Conservation (phyloP, 37 sponge, comb jelly and placozoan species). For the Geodia barretti region DNA sequence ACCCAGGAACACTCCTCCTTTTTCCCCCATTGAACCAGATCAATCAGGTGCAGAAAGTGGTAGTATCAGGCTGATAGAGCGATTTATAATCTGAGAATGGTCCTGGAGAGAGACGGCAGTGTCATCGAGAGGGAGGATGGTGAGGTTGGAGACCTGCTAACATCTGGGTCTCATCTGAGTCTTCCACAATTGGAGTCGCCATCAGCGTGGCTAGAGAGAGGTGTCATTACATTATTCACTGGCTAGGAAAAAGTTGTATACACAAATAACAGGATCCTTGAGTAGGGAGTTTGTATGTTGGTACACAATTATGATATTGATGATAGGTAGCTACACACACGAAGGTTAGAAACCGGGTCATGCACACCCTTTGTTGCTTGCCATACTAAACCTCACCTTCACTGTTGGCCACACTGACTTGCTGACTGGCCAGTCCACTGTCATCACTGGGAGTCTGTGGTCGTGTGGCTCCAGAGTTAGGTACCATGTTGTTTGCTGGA, state of each 20-base stretch:
- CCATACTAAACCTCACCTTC: too few relatives aligned
- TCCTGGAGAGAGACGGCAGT: not conserved
- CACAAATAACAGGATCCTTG: not conserved
- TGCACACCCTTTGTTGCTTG: too few relatives aligned
- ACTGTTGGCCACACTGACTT: slow-evolving; percentile 11
- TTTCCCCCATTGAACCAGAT: too few relatives aligned
- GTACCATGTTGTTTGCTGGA: too few relatives aligned
- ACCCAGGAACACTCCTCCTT: too few relatives aligned
- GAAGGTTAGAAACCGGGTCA: too few relatives aligned
- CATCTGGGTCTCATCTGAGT: too few relatives aligned
- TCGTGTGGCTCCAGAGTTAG: not conserved
- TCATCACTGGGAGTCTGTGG: slow-evolving; percentile 28
- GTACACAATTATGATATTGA: not conserved
- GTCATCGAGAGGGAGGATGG: not conserved
- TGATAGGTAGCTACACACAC: too few relatives aligned
- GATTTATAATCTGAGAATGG: too few relatives aligned
- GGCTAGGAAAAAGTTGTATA: not conserved
- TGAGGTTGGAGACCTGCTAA: not conserved
- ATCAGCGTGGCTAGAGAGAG: not conserved
- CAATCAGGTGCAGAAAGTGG: too few relatives aligned
- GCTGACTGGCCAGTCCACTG: slow-evolving; percentile 43
- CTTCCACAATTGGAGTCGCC: not conserved
- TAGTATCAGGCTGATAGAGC: too few relatives aligned
- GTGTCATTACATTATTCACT: too few relatives aligned
- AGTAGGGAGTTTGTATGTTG: not conserved